Conservation (phyloP, 2,113 vertebrate genomes). For the Phaethornis superciliosus region DNA sequence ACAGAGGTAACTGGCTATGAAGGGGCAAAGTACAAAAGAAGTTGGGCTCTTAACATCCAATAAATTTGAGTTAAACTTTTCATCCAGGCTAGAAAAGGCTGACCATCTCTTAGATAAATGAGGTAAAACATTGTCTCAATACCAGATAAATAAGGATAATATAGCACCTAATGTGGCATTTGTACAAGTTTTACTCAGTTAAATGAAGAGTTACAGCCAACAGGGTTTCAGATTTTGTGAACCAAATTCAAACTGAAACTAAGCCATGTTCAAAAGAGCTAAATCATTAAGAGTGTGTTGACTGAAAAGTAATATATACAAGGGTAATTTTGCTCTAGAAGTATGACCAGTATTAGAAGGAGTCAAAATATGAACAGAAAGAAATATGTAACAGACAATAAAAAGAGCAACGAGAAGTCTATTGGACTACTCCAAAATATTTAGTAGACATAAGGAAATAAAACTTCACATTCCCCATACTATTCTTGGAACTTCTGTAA, state of each 20-base stretch:
- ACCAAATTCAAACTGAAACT: slow-evolving; percentile 44
- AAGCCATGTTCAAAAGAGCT: slow-evolving; percentile 43
- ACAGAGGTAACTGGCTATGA: neutral
- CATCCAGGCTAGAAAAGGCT: slow-evolving; percentile 9
- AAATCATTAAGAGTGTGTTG: slow-evolving; percentile 25
- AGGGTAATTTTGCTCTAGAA: slow-evolving; percentile 10
- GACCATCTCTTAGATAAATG: neutral
- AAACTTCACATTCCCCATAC: slow-evolving; percentile 53
- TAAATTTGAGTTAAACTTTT: neutral
- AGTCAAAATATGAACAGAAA: slow-evolving; percentile 58
- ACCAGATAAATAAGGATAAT: slow-evolving; percentile 29
- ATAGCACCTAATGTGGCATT: slow-evolving; percentile 51
- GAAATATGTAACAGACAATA: slow-evolving; percentile 59
- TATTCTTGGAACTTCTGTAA: slow-evolving; percentile 47
- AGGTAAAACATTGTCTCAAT: slow-evolving; percentile 41
- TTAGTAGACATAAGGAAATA: slow-evolving; percentile 16
- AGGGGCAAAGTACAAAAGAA: slow-evolving; percentile 4
- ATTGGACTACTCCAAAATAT: slow-evolving; percentile 37
- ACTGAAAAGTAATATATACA: slow-evolving; percentile 30
- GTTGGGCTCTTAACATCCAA: neutral
- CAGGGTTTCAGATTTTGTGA: slow-evolving; percentile 64
- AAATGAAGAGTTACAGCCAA: slow-evolving; percentile 52
- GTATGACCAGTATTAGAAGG: slow-evolving; percentile 13
- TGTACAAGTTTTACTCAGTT: slow-evolving; percentile 52
- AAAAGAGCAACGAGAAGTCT: slow-evolving; percentile 53